Conservation (phyloP, 2,888 invertebrate genomes). For the Hypolimnas misippus region DNA sequence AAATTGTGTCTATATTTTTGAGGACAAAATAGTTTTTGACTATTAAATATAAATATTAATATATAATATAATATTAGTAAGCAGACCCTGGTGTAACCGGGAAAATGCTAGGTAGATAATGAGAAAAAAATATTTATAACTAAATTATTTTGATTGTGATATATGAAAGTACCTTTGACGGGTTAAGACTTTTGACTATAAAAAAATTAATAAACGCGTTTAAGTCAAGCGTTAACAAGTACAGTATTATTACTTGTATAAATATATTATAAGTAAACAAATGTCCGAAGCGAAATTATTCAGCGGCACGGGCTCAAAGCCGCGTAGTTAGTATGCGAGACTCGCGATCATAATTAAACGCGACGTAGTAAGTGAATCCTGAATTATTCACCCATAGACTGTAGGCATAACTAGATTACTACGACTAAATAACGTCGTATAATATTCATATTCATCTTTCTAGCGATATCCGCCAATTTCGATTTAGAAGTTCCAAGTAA, state of each 20-base stretch:
- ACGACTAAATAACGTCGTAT: not conserved
- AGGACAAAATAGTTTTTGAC: too few relatives aligned
- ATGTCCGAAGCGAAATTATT: constrained; percentile 26
- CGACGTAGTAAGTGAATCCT: constrained; percentile 8
- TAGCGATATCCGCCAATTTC: not conserved
- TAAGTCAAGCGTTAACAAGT: not conserved
- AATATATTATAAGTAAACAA: constrained; percentile 15
- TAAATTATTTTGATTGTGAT: too few relatives aligned
- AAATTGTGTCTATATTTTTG: too few relatives aligned
- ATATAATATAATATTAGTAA: too few relatives aligned
- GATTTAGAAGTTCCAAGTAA: too few relatives aligned
- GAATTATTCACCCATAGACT: constrained; percentile 10
- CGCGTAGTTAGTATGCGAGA: constrained; percentile 23
- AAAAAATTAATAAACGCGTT: too few relatives aligned
- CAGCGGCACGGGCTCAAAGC: constrained; percentile 23
- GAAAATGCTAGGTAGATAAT: too few relatives aligned
- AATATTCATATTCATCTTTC: not conserved
- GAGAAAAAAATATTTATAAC: too few relatives aligned
- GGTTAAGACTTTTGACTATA: too few relatives aligned
- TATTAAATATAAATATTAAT: too few relatives aligned
- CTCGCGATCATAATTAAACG: constrained; percentile 18
- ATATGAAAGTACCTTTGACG: too few relatives aligned
- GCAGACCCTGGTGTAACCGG: too few relatives aligned
- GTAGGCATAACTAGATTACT: constrained; percentile 6
- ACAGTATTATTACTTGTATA: not conserved